Base-by-base conservation (phyloP, 2,888 invertebrate species). In the Rhagonycha fulva region DNA sequence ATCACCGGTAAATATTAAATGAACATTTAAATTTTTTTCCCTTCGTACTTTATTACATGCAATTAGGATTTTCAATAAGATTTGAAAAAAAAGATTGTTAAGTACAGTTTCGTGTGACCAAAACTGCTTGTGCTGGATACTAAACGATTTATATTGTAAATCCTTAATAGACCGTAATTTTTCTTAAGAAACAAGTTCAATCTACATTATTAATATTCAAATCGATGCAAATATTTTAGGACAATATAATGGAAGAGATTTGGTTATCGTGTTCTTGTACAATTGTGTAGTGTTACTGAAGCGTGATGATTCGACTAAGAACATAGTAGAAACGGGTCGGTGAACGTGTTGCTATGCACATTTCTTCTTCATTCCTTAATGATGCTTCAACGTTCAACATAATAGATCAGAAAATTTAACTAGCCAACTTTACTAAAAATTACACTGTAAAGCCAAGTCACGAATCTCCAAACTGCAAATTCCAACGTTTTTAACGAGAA, bases 271-370 rank as follows among this genome's bases (percentile, higher is more conserved):
- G 63, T 68, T 76, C 72, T 71, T 68, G 63, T 66, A 68, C 68
- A 32, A 71, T 76, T 71, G 74, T 71, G 47, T 68, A 67, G 68
- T 24, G 61, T 12, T 67, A 73, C 62, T 74, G 60, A 71, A 76
- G 47, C 76, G 73, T 70, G 70, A 68, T 76, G 62, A 19, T 60
- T 32, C 32, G 60, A 24, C 14, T 32, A 23, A 61, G 70, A 67
- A 32, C 23, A 14, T 9, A 30, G n/a, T 66, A n/a, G 68, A 77
- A 75, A 69, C 66, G 71, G 80, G 80, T 80, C 80, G 80, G 77
- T 80, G 80, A 80, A 80, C 80, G 80, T 75, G 62, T 62, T 68
- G 80, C 77, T 77, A 80, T 80, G 80, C 78, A 76, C 73, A 75
- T 75, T 77, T 77, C 75, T 68, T 76, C 73, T 71, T 71, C 74